phyloP scores from a whole-genome alignment of 2,888 invertebrate species.

The Lymantria monacha region DNA sequence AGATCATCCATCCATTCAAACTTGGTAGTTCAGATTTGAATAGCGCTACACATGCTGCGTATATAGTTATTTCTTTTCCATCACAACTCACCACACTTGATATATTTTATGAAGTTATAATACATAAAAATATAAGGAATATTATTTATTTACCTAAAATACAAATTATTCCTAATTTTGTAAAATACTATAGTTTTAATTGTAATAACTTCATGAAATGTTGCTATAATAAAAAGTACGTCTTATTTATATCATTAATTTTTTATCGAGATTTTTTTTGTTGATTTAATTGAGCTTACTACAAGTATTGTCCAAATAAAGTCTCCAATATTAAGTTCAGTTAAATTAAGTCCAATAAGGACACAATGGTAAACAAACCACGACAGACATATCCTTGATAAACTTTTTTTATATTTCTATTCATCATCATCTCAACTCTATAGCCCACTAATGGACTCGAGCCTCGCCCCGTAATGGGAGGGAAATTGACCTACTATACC shows the following conservation, averaged over 20 bases:
- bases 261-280: background rate
- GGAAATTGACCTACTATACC: no score
- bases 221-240: constrained; percentile 20
- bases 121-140: background rate
- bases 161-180: no score
- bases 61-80: constrained; percentile 21
- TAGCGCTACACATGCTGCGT: constrained; percentile 29
- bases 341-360: no score
- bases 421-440: no score
- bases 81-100: constrained; percentile 23
- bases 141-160: no score
- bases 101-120: constrained; percentile 25
- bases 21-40: constrained; percentile 24
- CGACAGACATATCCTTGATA: no score
- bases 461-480: no score
- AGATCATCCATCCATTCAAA: constrained; percentile 15
- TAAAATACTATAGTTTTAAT: no score
- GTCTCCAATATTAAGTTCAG: no score
- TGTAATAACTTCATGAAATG: constrained; percentile 33
- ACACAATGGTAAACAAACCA: no score
- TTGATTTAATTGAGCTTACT: background rate
- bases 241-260: constrained; percentile 24
- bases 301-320: background rate
- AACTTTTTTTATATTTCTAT: no score
- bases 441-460: no score